A percentile compares a stretch with the other conserved stretches of the same genome.
phyloP scores from a whole-genome alignment of 1,140 invertebrate species.

The Hycleus cichorii region DNA sequence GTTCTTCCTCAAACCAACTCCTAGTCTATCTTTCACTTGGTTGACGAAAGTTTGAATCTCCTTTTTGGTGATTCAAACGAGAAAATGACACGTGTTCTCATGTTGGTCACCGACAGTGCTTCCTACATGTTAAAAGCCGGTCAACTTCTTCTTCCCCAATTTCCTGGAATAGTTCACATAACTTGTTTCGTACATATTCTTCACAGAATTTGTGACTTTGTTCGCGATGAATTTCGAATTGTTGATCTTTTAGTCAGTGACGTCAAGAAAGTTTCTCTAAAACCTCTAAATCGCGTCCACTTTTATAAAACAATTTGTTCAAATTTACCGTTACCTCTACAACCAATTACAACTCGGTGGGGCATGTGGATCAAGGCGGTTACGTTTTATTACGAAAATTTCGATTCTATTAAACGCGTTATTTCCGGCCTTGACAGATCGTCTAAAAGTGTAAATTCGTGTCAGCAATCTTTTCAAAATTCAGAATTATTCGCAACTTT shows the following conservation, averaged over 20 bases:
- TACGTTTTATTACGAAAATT: slow-evolving; percentile 9
- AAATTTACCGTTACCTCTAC: slow-evolving; percentile 24
- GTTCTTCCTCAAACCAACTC: too few species aligned
- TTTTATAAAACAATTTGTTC: slow-evolving; percentile 26
- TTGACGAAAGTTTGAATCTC: too few species aligned
- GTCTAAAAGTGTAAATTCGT: too few species aligned
- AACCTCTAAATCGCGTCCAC: slow-evolving; percentile 24
- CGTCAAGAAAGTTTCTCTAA: slow-evolving; percentile 31
- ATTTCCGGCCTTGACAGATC: too few species aligned
- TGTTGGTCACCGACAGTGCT: slow-evolving; percentile 30
- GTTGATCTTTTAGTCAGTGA: slow-evolving; percentile 26
- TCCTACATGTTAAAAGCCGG: slow-evolving; percentile 33
- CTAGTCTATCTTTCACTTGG: too few species aligned
- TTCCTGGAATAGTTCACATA: slow-evolving; percentile 28
- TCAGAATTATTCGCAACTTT: too few species aligned
- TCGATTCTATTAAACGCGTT: not conserved
- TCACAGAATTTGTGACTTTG: slow-evolving; percentile 31
- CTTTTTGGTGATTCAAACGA: too few species aligned
- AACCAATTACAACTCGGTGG: too few species aligned
- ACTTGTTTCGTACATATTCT: slow-evolving; percentile 35
- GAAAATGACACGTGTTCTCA: not conserved
- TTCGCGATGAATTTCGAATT: slow-evolving; percentile 21
- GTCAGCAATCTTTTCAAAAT: too few species aligned
- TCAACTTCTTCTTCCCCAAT: slow-evolving; percentile 13
- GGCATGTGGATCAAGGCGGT: too few species aligned